phyloP scores from a whole-genome alignment of 1,140 invertebrate species.

The Parasteatoda tepidariorum region DNA sequence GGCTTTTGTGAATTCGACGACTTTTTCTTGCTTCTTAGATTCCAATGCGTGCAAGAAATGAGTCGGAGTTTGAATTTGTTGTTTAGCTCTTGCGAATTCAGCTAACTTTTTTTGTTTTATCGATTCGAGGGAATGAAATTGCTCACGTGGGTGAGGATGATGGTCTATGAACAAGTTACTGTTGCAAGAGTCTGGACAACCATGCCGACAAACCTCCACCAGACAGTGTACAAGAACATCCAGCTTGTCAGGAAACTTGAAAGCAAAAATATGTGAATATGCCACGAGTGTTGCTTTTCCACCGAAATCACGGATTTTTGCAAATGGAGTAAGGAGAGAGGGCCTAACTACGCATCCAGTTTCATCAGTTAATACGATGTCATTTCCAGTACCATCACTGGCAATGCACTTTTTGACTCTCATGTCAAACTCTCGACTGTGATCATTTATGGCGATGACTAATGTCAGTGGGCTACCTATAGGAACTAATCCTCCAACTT shows the following conservation, averaged over 20 bases:
- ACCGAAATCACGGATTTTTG: conserved; percentile 80
- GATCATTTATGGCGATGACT: conserved; percentile 82
- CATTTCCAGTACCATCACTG: conserved; percentile 75
- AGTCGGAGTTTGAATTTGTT: no score
- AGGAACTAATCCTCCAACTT: conserved; percentile 81
- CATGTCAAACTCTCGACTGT: conserved; percentile 78
- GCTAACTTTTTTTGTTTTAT: not conserved
- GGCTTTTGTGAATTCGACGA: not conserved
- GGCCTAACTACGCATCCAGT: conserved; percentile 82
- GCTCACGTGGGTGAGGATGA: not conserved
- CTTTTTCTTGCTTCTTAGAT: conserved; percentile 20
- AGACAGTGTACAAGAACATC: conserved; percentile 87
- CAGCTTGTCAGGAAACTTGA: conserved; percentile 90
- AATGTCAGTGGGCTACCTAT: conserved; percentile 86
- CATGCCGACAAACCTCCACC: conserved; percentile 81
- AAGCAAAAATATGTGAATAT: conserved; percentile 84
- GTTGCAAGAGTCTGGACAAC: conserved; percentile 58
- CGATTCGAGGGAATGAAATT: not conserved
- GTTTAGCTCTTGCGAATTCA: not conserved
- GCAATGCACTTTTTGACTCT: conserved; percentile 80
- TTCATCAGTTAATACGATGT: conserved; percentile 77
- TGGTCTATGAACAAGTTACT: not conserved
- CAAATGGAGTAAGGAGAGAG: conserved; percentile 84
- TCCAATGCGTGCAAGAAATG: not conserved
- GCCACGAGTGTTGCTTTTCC: conserved; percentile 82